Evolutionary conservation across 2,797 vertebrate species (phyloP), one percentile per base, ranked within the genome.

Genomic region (Poeciliopsis paucimaculata): DNA sequence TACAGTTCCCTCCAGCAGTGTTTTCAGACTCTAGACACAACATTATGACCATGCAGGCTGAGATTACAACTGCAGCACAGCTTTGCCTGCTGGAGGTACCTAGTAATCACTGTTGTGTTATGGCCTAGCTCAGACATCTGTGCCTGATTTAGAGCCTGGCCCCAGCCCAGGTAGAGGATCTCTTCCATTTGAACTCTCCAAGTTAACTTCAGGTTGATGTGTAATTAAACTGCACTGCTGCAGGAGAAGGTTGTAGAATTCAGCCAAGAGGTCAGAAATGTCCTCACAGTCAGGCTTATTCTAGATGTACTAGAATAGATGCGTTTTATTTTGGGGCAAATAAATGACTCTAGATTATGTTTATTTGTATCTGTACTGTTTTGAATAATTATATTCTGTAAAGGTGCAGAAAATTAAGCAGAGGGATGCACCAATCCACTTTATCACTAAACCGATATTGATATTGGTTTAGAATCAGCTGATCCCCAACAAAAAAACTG

Each of bases 111-210:
- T 83, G 83, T 80, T 60, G 84, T 82, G 64, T 84, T 81, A 78
- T 82, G 76, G 68, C 43, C 75, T 84, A 36, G 77, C 81, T 62
- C 60, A 64, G 76, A 86, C 84, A 92, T 90, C 90, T 91, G 91
- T 62, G 77, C 57, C 78, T 88, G 79, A 90, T 94, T 93, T 91
- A 80, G 55, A 82, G 72, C 34, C 75, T 84, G 72, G 84, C 72
- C 49, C 45, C 57, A 57, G 39, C 57, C 66, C 79, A 83, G 82
- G 20, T 41, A 4, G 45, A 83, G 45, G 80, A 85, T 80, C 75
- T 86, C 73, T 83, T 89, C 82, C 82, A 66, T 79, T 76, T 88
- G 82, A 46, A 26, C 82, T 80, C 53, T 4, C 26, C 70, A 75
- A 16, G 41, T 78, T 26, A 1, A 47, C 12, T 47, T 71, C 73